These are phyloP conservation scores for Hylia prasina DNA, from an alignment of 2,113 vertebrate species.

Conservation along the genomic window DNA sequence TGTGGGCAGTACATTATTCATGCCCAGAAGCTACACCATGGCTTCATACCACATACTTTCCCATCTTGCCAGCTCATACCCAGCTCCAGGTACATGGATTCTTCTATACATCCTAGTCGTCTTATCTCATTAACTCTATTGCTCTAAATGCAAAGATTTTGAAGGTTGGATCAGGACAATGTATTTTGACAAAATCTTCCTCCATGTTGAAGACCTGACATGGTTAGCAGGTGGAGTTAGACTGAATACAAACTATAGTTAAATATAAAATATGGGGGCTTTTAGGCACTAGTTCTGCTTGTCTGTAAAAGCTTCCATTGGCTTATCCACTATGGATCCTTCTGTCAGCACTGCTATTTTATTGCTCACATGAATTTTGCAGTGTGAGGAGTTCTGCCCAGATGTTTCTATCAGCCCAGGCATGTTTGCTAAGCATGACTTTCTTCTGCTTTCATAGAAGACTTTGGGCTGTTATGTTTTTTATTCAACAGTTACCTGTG, in stretches of 20 bases:
- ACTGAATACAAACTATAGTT: neutral
- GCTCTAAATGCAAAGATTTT: neutral
- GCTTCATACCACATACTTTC: neutral
- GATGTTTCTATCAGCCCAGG: neutral
- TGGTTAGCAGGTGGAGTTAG: neutral
- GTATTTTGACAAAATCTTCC: neutral
- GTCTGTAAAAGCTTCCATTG: neutral
- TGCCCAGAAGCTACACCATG: fast-evolving
- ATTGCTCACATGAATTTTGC: neutral
- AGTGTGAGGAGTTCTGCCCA: neutral
- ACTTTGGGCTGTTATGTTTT: neutral
- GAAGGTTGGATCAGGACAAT: neutral
- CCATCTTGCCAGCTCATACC: neutral
- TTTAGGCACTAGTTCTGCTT: neutral
- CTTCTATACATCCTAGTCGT: neutral
- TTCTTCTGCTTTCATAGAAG: neutral
- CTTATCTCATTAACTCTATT: neutral
- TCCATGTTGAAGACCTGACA: neutral
- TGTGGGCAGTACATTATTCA: neutral
- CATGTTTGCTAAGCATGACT: neutral
- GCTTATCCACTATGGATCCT: neutral
- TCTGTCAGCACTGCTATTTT: neutral
- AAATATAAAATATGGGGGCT: neutral
- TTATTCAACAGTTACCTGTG: neutral
- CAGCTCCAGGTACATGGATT: neutral